Conservation (phyloP, 2,113 vertebrate genomes). For the Monarcha castaneiventris region DNA sequence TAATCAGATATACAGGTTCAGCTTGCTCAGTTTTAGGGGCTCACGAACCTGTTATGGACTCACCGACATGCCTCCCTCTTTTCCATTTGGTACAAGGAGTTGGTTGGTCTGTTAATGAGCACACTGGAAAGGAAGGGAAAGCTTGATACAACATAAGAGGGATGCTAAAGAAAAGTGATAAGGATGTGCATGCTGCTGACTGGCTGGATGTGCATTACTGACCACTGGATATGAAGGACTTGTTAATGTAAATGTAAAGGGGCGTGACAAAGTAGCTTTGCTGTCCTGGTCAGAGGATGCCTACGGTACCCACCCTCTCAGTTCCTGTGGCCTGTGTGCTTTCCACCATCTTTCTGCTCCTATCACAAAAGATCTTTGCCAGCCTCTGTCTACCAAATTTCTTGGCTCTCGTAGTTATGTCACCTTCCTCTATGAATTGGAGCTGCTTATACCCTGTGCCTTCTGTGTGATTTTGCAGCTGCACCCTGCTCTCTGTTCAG, state of each 20-base stretch:
- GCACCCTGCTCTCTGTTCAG: not conserved
- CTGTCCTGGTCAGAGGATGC: not conserved
- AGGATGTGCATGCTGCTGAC: not conserved
- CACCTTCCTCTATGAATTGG: not conserved
- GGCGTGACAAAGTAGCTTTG: not conserved
- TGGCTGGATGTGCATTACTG: not conserved
- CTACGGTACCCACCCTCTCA: not conserved
- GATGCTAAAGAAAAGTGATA: not conserved
- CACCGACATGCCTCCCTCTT: not conserved
- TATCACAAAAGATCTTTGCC: not conserved
- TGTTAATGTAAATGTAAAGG: not conserved
- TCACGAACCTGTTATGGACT: not conserved
- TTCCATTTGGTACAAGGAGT: not conserved
- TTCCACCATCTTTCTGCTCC: not conserved
- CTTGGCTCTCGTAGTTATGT: not conserved
- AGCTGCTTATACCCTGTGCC: not conserved
- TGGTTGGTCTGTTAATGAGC: not conserved
- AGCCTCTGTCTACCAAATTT: not conserved
- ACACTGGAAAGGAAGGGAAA: not conserved
- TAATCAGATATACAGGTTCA: not conserved
- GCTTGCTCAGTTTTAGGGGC: not conserved
- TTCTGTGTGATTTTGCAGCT: not conserved
- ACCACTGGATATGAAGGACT: not conserved
- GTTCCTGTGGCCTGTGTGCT: not conserved
- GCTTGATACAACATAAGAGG: not conserved